Base-by-base conservation (phyloP, 35 echinoderm and acorn worm species). In the Lytechinus variegatus region DNA sequence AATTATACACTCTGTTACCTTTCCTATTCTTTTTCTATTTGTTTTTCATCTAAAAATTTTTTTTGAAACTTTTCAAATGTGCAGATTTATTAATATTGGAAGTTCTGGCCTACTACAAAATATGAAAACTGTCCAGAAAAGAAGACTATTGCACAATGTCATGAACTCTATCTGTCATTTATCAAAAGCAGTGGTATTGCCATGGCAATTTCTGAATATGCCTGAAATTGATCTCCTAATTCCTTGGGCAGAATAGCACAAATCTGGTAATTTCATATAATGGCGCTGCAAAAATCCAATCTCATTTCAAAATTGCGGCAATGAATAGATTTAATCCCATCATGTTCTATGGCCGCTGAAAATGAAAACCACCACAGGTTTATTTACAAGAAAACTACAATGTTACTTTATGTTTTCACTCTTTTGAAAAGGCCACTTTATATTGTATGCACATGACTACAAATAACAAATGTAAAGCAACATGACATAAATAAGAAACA, bases 241-340 rank as follows among this genome's bases (percentile, higher is more conserved):
- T 79, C 66, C 66, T 79, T 4, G 8, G 66, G 66, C 66, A 79
- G 66, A 79, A 79, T 79, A 79, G 66, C 66, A 79, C 66, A 79
- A n/a, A 79, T 79, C 66, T 79, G 12, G 66, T 79, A 79, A 79
- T 79, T 24, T 24, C 66, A 24, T 79, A 79, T 79, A 79, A 79
- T 79, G 66, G 66, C 19, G n/a, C n/a, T 79, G n/a, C 66, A 79
- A 79, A 44, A 79, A 79, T 79, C 66, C 66, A 79, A 79, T 79
- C 66, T 79, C 66, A 79, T 79, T 24, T 79, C 66, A 58, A 58
- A 2, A 71, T 16, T 24, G 61, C 61, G 33, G 33, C 33, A 44
- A 44, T 44, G 33, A 1, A 79, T 79, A 24, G 19, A 72, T 72
- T 72, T 72, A 72, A 72, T 72, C 61, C 61, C 3, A 24, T 5